Evolutionary conservation across 1,140 invertebrate species (phyloP).

Genomic region (Maconellicoccus hirsutus): DNA sequence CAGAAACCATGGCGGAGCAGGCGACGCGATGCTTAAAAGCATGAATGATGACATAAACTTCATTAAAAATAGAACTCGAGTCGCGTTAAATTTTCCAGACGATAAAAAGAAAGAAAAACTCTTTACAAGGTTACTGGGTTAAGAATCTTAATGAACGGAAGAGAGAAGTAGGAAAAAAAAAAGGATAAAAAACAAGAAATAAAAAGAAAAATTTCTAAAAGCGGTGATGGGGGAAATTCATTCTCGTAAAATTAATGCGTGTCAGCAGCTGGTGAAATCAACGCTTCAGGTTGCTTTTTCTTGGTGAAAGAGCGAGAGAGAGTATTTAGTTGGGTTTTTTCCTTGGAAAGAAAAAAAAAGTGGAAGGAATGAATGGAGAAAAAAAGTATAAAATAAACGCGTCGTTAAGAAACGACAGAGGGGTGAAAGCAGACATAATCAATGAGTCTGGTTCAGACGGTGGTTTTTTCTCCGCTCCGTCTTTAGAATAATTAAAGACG

Average conservation of each 20-base stretch:
- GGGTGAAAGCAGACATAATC: slow-evolving; percentile 12
- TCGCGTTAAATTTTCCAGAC: slow-evolving; percentile 16
- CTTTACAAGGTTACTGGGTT: slow-evolving; percentile 18
- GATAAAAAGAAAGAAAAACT: slow-evolving; percentile 18
- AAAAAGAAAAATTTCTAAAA: slow-evolving; percentile 18
- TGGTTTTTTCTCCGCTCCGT: slow-evolving; percentile 13
- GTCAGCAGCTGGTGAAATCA: slow-evolving; percentile 19
- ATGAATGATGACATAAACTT: background rate
- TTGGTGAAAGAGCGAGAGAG: background rate
- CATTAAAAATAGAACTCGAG: slow-evolving; percentile 19
- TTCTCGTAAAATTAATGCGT: slow-evolving; percentile 22
- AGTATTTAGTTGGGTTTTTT: background rate
- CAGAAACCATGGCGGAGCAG: too few species aligned
- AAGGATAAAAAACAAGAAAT: background rate
- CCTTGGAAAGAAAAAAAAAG: background rate
- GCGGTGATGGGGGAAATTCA: slow-evolving; percentile 9
- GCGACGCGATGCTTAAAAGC: background rate
- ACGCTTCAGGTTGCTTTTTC: slow-evolving; percentile 17
- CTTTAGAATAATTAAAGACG: slow-evolving; percentile 17
- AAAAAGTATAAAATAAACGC: background rate
- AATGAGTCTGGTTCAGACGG: slow-evolving; percentile 21
- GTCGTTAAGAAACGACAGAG: background rate
- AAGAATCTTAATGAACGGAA: slow-evolving; percentile 21
- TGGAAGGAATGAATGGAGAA: background rate
- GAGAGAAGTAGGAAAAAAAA: background rate